Conservation (phyloP, 2,113 vertebrate species). For the Loxodonta africana region DNA sequence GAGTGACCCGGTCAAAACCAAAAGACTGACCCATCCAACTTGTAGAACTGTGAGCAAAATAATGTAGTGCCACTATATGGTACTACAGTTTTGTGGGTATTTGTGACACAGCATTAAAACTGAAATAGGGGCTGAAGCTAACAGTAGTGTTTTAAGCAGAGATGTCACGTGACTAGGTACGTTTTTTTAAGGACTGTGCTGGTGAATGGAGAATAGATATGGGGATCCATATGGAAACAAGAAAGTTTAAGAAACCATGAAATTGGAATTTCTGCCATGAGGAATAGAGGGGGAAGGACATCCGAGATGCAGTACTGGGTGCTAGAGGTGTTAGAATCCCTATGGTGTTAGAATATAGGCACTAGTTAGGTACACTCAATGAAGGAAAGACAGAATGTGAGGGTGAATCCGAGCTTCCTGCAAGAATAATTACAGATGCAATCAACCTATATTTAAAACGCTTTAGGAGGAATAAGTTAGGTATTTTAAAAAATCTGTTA, state of each 20-base stretch:
- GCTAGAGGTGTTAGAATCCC: neutral
- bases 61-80: neutral
- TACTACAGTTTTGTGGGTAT: neutral
- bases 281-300: neutral
- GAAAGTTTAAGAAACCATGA: slow-evolving; percentile 50
- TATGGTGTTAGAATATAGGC: neutral
- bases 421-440: slow-evolving; percentile 50
- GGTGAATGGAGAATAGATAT: slow-evolving; percentile 20
- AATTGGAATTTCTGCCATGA: slow-evolving; percentile 2
- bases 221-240: neutral
- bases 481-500: neutral
- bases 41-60: neutral
- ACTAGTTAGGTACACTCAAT: slow-evolving; percentile 6
- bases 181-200: neutral
- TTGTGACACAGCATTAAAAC: neutral
- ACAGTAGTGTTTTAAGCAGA: neutral
- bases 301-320: neutral
- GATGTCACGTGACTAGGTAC: neutral
- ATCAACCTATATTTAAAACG: slow-evolving; percentile 52
- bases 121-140: neutral
- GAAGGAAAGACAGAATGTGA: neutral
- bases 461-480: slow-evolving; percentile 22
- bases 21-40: neutral
- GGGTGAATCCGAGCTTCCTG: neutral
- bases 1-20: neutral